Evolutionary conservation across 2,888 invertebrate species (phyloP), one percentile per base, ranked within the genome.

Genomic region (Mycogona germanica): DNA sequence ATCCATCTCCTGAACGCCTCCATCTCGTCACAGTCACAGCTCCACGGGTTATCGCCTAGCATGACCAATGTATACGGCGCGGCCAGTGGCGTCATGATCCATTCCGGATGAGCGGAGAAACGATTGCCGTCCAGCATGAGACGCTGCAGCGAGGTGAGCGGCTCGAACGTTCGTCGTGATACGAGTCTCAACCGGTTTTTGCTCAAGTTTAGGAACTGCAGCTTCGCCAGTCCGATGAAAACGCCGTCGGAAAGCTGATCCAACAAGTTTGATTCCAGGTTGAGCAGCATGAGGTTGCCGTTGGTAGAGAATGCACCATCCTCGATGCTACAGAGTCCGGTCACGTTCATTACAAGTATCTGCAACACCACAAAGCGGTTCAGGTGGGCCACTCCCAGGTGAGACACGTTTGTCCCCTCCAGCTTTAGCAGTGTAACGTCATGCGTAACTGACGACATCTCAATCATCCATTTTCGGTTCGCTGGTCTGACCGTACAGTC

Each of bases 1-100:
- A 82, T 77, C 83, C 84, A 87, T 67, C 84, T 82, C 61, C 82
- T 79, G 64, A 84, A 79, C 68, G 76, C 77, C 66, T 81, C 80
- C 29, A 81, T 53, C 3, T 44, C 50, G 23, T 50, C 40, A 44
- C 54, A 54, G 7, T 54, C 49, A 49, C 54, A 54, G 42, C 49
- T 54, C 54, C 54, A 54, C 5, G 48, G 42, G 21, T 54, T 54
- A n/a, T 49, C n/a, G 2, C 41, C 29, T 14, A 54, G 48, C 2
- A 41, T 9, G 4, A 32, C 26, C 23, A 19, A 30, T 5, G 25
- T 9, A 19, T 30, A 26, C 5, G 17, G 12, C 6, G 28, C 7
- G 25, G 42, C 28, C 19, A n/a, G n/a, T n/a, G n/a, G 17, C 9
- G 30, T 23, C 21, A 54, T 29, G 9, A 9, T 41, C 41, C 49